Evolutionary conservation across 2,113 vertebrate genomes (phyloP).

Genomic region (Columba livia): DNA sequence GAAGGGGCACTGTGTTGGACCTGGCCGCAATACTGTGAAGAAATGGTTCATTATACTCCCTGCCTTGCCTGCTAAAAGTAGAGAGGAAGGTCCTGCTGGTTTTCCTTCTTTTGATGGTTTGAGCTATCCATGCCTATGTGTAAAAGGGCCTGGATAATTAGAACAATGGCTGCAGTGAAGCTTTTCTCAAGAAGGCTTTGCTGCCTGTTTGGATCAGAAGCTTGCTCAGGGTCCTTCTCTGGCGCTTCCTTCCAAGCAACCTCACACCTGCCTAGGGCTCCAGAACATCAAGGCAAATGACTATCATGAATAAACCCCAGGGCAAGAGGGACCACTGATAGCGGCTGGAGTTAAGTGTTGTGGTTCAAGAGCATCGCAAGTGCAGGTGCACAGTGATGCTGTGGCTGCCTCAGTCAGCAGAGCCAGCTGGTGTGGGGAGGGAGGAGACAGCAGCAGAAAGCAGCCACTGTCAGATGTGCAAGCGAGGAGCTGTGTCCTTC

Average conservation of each 20-base stretch:
- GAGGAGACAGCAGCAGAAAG: background rate
- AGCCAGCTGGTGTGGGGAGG: background rate
- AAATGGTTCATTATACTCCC: background rate
- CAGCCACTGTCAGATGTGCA: background rate
- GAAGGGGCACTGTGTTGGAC: background rate
- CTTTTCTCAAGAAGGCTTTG: background rate
- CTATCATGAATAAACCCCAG: background rate
- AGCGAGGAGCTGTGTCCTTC: background rate
- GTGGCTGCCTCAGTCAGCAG: background rate
- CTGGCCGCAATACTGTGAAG: background rate
- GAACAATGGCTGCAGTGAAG: background rate
- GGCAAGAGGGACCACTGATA: background rate
- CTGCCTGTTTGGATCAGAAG: background rate
- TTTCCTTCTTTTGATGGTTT: background rate
- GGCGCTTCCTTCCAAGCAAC: background rate
- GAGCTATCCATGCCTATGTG: background rate
- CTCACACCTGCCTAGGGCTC: background rate
- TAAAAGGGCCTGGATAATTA: background rate
- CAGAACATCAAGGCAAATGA: background rate
- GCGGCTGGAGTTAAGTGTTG: background rate
- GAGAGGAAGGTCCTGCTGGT: background rate
- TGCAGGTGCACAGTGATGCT: background rate
- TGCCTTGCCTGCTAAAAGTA: background rate
- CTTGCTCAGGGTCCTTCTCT: background rate
- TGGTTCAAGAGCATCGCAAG: background rate